Conservation (phyloP, 2,888 invertebrate genomes). For the Dolichomitus sp. region DNA sequence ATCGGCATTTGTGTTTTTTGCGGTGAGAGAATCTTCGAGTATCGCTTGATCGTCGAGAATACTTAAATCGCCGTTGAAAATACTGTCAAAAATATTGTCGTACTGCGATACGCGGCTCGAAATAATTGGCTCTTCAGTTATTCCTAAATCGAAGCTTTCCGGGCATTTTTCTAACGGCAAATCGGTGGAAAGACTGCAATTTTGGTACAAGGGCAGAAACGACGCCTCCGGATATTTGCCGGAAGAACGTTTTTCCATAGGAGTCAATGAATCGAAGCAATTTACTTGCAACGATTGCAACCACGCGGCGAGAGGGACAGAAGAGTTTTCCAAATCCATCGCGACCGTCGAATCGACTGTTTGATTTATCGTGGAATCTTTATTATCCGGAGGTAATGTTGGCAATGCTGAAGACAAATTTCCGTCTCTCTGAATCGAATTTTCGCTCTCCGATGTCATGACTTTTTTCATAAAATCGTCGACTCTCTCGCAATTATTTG, state of each 20-base stretch:
- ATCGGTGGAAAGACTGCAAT: not conserved
- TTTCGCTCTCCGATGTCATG: conserved; percentile 65
- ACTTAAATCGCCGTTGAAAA: conserved; percentile 72
- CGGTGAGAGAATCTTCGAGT: conserved; percentile 66
- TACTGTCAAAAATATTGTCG: conserved; percentile 74
- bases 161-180: not conserved
- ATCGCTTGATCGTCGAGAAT: conserved; percentile 73
- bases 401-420: not conserved
- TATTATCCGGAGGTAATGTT: not conserved
- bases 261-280: conserved; percentile 1
- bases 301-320: conserved; percentile 3
- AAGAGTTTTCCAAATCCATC: conserved; percentile 13
- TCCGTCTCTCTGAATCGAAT: not conserved
- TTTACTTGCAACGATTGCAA: conserved; percentile 2
- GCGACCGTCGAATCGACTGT: conserved; percentile 57
- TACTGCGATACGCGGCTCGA: conserved; percentile 66
- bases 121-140: conserved; percentile 49
- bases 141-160: conserved; percentile 49
- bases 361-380: conserved; percentile 2
- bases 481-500: conserved; percentile 64
- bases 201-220: not conserved
- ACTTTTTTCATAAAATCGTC: conserved; percentile 68
- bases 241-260: conserved; percentile 16
- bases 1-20: conserved; percentile 36
- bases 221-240: not conserved